Conservation (phyloP, 2,113 vertebrate species). For the Parotia lawesii region DNA sequence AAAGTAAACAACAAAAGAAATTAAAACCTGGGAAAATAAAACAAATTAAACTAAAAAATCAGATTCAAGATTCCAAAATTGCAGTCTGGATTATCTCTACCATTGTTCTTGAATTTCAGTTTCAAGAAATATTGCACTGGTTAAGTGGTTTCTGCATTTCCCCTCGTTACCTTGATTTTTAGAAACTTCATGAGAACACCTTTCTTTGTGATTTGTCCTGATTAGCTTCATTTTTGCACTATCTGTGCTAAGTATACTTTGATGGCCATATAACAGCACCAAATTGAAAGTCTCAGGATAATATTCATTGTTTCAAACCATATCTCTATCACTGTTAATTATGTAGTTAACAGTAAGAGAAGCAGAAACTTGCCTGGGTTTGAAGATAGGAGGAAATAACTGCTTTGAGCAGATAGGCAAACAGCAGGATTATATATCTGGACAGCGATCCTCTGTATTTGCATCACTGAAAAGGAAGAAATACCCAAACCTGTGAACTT, state of each 20-base stretch:
- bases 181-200: neutral
- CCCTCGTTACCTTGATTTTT: neutral
- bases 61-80: neutral
- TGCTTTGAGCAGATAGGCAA: neutral
- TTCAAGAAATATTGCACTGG: neutral
- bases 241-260: neutral
- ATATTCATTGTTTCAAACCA: neutral
- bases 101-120: neutral
- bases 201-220: neutral
- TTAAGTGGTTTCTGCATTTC: neutral
- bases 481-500: neutral
- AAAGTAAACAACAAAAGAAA: conserved; percentile 10
- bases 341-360: neutral
- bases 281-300: neutral
- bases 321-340: neutral
- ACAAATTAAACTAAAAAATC: neutral
- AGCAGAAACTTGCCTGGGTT: neutral
- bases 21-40: neutral
- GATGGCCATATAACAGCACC: neutral
- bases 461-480: neutral
- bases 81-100: neutral
- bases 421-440: neutral
- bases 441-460: neutral
- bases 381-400: neutral
- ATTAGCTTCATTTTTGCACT: neutral